A percentile compares a stretch with the other conserved stretches of the same genome.
Conservation (phyloP, 2,888 invertebrate species). For the Sussaba pulchella region DNA sequence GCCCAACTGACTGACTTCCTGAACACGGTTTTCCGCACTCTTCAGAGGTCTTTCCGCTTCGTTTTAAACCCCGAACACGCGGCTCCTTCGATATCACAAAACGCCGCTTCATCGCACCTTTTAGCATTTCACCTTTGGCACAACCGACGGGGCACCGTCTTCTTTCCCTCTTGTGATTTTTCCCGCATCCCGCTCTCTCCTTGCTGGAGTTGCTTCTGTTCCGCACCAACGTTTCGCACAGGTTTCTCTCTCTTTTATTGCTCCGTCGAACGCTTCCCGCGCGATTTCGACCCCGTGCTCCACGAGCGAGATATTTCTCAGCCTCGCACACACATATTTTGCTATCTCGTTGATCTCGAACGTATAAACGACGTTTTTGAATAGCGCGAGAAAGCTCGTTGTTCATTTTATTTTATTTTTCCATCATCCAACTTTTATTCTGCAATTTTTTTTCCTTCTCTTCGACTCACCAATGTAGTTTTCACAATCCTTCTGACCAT, state of each 20-base stretch:
- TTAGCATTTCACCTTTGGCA: conserved; percentile 63
- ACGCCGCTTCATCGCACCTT: conserved; percentile 65
- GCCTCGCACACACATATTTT: conserved; percentile 39
- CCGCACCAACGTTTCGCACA: conserved; percentile 21
- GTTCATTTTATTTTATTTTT: conserved; percentile 1
- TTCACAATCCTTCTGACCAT: too few species aligned
- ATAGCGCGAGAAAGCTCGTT: conserved; percentile 23
- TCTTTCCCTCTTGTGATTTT: conserved; percentile 49
- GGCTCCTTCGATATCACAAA: conserved; percentile 42
- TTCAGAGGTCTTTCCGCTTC: conserved; percentile 31
- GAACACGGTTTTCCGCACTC: conserved; percentile 32
- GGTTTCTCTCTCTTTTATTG: conserved; percentile 1
- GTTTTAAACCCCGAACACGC: conserved; percentile 39
- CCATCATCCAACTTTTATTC: background rate
- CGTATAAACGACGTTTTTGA: conserved; percentile 23
- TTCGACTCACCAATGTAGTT: too few species aligned
- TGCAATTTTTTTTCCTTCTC: background rate
- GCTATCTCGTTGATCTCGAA: conserved; percentile 60
- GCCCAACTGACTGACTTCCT: conserved; percentile 13
- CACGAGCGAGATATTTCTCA: conserved; percentile 48
- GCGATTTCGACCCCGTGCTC: conserved; percentile 48
- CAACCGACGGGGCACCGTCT: conserved; percentile 47
- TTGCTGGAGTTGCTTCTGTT: conserved; percentile 26
- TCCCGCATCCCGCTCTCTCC: conserved; percentile 35
- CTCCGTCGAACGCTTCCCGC: conserved; percentile 48